phyloP scores from a whole-genome alignment of 2,797 vertebrate genomes.

The Sebastes matsubarae region DNA sequence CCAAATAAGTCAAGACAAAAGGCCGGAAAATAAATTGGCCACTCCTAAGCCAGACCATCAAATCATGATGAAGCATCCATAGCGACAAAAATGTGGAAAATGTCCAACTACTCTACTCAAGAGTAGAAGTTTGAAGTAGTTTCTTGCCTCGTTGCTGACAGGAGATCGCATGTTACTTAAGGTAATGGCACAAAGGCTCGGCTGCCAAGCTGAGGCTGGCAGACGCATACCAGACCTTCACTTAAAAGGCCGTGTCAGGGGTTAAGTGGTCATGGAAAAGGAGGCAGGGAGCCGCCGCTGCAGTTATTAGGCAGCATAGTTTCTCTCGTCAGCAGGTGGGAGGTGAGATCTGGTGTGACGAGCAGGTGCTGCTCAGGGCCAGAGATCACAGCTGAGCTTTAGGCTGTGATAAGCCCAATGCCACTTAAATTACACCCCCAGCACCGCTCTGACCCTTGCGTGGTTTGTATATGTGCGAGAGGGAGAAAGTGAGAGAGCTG shows the following conservation, averaged over 20 bases:
- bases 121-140: conserved; percentile 26
- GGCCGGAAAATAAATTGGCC: background rate
- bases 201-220: conserved; percentile 65
- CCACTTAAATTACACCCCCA: conserved; percentile 77
- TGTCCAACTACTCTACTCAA: conserved; percentile 3
- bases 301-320: conserved; percentile 76
- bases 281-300: conserved; percentile 62
- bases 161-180: conserved; percentile 59
- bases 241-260: conserved; percentile 76
- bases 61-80: background rate
- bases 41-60: background rate
- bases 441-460: conserved; percentile 54
- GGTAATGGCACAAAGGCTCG: conserved; percentile 59
- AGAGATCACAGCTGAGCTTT: conserved; percentile 73
- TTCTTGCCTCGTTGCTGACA: conserved; percentile 40
- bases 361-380: conserved; percentile 72
- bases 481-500: conserved; percentile 62
- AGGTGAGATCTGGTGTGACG: conserved; percentile 74
- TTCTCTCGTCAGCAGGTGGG: conserved; percentile 78
- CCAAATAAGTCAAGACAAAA: background rate
- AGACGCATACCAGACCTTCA: conserved; percentile 79
- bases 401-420: conserved; percentile 71
- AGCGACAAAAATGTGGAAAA: conserved; percentile 26
- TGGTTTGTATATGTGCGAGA: conserved; percentile 46
- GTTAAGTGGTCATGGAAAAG: conserved; percentile 81